Conservation (phyloP, 2,113 vertebrate genomes). For the Suncus etruscus region DNA sequence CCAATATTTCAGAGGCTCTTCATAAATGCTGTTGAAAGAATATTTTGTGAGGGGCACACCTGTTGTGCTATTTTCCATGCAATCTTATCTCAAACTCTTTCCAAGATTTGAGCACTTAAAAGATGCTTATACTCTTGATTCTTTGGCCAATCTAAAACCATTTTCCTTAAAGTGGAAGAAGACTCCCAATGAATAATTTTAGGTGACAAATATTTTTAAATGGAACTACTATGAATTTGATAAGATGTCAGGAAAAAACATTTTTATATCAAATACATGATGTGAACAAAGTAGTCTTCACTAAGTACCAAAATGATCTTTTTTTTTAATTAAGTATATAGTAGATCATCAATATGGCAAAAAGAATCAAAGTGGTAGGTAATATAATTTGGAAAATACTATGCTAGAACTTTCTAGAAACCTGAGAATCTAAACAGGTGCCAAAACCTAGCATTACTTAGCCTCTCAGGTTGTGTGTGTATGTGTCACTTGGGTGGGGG, state of each 20-base stretch:
- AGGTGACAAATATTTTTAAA: constrained; percentile 13
- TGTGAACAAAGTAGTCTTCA: constrained; percentile 6
- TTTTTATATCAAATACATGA: constrained; percentile 9
- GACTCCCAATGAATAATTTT: not conserved
- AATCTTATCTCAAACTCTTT: not conserved
- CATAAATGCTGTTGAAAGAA: not conserved
- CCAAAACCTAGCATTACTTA: not conserved
- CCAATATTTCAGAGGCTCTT: not conserved
- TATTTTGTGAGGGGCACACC: not conserved
- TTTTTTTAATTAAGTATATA: constrained; percentile 51
- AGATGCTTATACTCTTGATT: no score
- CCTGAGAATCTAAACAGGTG: not conserved
- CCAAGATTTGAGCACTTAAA: not conserved
- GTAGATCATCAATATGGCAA: not conserved
- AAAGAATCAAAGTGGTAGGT: not conserved
- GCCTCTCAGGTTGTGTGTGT: not conserved
- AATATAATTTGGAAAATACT: not conserved
- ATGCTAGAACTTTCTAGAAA: constrained; percentile 22
- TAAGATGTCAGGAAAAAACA: not conserved
- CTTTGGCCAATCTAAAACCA: not conserved
- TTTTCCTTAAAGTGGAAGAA: constrained; percentile 23
- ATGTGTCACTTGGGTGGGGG: no score
- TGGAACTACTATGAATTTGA: constrained; percentile 17
- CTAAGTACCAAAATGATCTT: not conserved
- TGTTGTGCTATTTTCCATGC: not conserved